Conservation (phyloP, 2,888 invertebrate species). For the Standfussiana lucernea region DNA sequence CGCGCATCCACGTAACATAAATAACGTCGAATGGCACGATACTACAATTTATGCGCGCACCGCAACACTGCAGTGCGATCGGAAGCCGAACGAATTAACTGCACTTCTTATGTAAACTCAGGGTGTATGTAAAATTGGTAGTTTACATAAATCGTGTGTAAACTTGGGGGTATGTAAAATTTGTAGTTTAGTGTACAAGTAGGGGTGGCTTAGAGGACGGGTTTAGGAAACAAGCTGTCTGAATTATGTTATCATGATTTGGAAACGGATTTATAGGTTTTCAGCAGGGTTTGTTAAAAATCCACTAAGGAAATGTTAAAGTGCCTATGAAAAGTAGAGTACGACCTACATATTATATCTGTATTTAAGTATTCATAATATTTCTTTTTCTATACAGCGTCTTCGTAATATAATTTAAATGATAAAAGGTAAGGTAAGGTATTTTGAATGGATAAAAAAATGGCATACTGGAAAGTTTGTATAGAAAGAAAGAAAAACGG, state of each 20-base stretch:
- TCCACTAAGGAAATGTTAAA: background rate
- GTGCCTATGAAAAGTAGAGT: background rate
- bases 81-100: slow-evolving; percentile 55
- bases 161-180: slow-evolving; percentile 24
- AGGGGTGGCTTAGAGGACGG: background rate
- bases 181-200: slow-evolving; percentile 36
- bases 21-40: slow-evolving; percentile 80
- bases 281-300: background rate
- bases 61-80: slow-evolving; percentile 57
- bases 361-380: background rate
- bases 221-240: slow-evolving; percentile 31
- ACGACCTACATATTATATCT: background rate
- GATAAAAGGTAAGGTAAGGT: too few relatives aligned
- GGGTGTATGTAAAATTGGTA: slow-evolving; percentile 16
- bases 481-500: too few relatives aligned
- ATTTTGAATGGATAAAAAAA: background rate
- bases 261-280: slow-evolving; percentile 29
- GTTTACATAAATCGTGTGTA: slow-evolving; percentile 39
- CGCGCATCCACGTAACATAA: slow-evolving; percentile 76
- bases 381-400: background rate
- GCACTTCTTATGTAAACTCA: slow-evolving; percentile 48
- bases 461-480: background rate
- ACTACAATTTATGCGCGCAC: slow-evolving; percentile 78
- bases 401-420: background rate
- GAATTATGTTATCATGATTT: slow-evolving; percentile 45